These are phyloP conservation scores for Vanacampus margaritifer DNA, from an alignment of 2,113 vertebrate species.

Conservation along the genomic window DNA sequence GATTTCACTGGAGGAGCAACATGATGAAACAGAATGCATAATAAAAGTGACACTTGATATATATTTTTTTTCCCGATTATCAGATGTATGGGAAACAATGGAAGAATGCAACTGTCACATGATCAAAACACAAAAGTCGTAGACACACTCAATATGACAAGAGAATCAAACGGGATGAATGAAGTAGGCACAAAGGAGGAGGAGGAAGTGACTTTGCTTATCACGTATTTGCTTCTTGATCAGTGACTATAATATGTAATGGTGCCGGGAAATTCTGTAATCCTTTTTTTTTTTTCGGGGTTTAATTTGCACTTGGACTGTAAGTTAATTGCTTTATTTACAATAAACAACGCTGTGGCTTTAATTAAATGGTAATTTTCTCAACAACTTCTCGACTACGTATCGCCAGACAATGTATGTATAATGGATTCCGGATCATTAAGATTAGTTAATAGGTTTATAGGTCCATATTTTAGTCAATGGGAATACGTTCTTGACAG, in stretches of 20 bases:
- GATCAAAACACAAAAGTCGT: conserved; percentile 10
- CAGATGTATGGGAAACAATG: conserved; percentile 19
- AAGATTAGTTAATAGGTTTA: too few relatives aligned
- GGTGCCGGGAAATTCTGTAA: neutral
- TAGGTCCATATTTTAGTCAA: neutral
- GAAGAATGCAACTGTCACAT: conserved; percentile 31
- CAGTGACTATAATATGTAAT: neutral
- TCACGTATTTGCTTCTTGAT: too few relatives aligned
- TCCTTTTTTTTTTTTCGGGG: neutral
- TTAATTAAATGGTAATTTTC: neutral
- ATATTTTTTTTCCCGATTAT: conserved; percentile 6
- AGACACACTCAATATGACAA: neutral
- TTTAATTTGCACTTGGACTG: neutral
- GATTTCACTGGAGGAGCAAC: conserved; percentile 22
- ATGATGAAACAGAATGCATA: conserved; percentile 42
- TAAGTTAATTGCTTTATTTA: neutral
- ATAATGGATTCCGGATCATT: neutral
- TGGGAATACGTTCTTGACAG: neutral
- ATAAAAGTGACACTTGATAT: conserved; percentile 22
- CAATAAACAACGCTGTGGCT: neutral
- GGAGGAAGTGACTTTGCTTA: neutral
- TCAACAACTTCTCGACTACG: neutral
- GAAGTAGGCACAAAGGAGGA: conserved; percentile 2
- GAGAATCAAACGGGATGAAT: neutral
- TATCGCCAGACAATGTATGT: neutral